Evolutionary conservation across 1,140 invertebrate species (phyloP).

Genomic region (Anoplophora glabripennis): DNA sequence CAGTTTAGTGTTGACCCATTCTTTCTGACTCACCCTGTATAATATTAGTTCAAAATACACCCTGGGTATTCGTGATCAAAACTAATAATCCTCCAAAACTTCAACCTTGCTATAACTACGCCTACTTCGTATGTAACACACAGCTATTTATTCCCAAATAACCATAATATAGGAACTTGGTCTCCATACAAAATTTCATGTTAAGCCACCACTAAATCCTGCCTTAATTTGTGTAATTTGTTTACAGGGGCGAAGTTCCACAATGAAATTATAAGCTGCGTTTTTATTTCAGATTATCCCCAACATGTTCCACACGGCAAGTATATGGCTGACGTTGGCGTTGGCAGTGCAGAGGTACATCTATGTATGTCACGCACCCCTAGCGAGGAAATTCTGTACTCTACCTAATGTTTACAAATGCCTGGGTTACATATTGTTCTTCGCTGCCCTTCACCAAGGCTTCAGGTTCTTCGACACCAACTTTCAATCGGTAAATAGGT

Average conservation of each 20-base stretch:
- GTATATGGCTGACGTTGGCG: constrained; percentile 85
- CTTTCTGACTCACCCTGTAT: no score
- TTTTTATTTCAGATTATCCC: constrained; percentile 64
- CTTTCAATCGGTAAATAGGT: constrained; percentile 47
- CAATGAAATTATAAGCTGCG: neutral
- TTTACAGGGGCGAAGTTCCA: no score
- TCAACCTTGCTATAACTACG: no score
- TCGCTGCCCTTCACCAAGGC: constrained; percentile 75
- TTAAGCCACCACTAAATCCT: neutral
- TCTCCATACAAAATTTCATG: neutral
- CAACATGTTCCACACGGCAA: constrained; percentile 87
- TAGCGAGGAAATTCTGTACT: constrained; percentile 83
- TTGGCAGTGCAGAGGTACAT: constrained; percentile 88
- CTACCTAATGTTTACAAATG: constrained; percentile 77
- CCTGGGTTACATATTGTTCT: constrained; percentile 69
- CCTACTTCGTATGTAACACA: no score
- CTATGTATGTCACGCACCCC: constrained; percentile 85
- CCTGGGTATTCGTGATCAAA: no score
- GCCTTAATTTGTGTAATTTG: no score
- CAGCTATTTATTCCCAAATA: neutral
- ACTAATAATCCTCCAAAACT: no score
- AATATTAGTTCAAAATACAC: no score
- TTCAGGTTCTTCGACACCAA: constrained; percentile 73
- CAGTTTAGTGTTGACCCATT: no score
- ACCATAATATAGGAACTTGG: neutral